A percentile compares a stretch with the other conserved stretches of the same genome.
These are phyloP conservation scores for Lateolabrax maculatus DNA, from an alignment of 2,797 vertebrate genomes.

Conservation along the genomic window DNA sequence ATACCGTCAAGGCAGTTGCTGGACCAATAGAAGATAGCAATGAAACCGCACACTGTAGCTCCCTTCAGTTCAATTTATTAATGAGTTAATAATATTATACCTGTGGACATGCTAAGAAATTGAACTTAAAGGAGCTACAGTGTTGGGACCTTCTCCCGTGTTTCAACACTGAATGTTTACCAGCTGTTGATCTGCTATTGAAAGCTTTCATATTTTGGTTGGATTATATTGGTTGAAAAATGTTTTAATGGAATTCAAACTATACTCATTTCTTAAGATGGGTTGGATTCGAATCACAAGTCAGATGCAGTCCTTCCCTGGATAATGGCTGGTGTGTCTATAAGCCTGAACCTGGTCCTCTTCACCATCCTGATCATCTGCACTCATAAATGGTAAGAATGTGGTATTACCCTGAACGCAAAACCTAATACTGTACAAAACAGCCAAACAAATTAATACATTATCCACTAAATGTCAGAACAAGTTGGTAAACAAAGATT, in stretches of 20 bases:
- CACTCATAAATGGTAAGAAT: constrained; percentile 31
- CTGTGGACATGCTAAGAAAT: too few relatives aligned
- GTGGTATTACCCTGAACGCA: neutral
- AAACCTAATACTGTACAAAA: neutral
- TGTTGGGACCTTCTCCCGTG: too few relatives aligned
- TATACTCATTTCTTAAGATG: neutral
- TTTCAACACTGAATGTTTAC: too few relatives aligned
- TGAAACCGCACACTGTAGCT: too few relatives aligned
- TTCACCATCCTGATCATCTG: constrained; percentile 26
- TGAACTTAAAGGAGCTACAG: too few relatives aligned
- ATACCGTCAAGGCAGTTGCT: too few relatives aligned
- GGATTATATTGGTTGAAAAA: neutral
- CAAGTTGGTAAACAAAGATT: too few relatives aligned
- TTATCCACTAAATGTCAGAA: neutral
- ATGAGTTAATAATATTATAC: too few relatives aligned
- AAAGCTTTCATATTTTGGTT: neutral
- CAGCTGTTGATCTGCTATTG: neutral
- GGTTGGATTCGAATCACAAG: neutral
- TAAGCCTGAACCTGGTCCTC: constrained; percentile 43
- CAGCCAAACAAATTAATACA: neutral
- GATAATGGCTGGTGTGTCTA: constrained; percentile 34
- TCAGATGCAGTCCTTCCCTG: neutral
- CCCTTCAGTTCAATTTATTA: too few relatives aligned
- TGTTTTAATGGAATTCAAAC: too few relatives aligned
- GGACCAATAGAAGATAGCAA: too few relatives aligned